These are phyloP conservation scores for Megalurothrips usitatus DNA, from an alignment of 2,888 invertebrate species.

Conservation along the genomic window DNA sequence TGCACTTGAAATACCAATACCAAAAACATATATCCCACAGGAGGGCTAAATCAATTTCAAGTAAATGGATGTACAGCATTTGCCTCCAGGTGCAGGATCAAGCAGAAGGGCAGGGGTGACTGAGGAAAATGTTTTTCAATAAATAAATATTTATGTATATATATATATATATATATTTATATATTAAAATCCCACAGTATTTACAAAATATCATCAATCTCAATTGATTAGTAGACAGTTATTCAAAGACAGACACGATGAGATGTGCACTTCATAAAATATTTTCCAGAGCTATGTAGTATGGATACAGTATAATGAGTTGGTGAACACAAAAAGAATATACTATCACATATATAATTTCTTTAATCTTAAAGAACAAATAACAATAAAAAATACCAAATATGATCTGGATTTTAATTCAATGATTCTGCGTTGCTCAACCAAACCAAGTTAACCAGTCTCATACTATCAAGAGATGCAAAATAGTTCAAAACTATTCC, in stretches of 20 bases:
- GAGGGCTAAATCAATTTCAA: too few species aligned
- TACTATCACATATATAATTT: neutral
- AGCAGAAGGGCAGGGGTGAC: too few species aligned
- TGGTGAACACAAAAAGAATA: neutral
- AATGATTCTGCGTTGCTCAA: neutral
- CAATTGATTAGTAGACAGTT: too few species aligned
- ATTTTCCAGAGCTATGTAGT: too few species aligned
- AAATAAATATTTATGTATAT: neutral
- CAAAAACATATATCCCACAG: too few species aligned
- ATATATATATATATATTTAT: neutral
- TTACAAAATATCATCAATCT: neutral
- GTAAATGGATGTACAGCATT: too few species aligned
- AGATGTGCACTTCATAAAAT: too few species aligned
- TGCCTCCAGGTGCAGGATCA: too few species aligned
- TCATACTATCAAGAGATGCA: neutral
- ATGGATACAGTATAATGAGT: too few species aligned
- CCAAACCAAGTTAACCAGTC: constrained; percentile 16
- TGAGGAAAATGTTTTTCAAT: too few species aligned
- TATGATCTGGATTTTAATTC: neutral
- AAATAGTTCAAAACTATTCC: neutral
- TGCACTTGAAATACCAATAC: too few species aligned
- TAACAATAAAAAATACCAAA: neutral
- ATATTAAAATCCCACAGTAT: neutral
- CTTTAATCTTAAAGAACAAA: neutral
- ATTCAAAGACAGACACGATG: too few species aligned